Evolutionary conservation across 2,113 vertebrate species (phyloP).

Genomic region (Pluvialis apricaria): DNA sequence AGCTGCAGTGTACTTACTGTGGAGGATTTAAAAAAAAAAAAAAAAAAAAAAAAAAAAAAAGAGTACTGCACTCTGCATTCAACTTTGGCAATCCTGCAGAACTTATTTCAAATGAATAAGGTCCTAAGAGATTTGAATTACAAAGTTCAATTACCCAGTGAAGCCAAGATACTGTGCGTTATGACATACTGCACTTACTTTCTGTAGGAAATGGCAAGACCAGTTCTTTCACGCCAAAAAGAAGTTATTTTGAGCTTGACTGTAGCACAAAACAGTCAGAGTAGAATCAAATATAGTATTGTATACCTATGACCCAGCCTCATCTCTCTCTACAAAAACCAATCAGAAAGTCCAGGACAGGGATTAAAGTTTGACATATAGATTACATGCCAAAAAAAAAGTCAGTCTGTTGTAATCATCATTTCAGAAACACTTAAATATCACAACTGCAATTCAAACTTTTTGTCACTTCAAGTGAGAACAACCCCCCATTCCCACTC

Average conservation of each 20-base stretch:
- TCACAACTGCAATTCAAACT: not conserved
- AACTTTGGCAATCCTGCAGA: not conserved
- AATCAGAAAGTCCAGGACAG: accelerated
- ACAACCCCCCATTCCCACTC: not conserved
- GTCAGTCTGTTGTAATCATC: not conserved
- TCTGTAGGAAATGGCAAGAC: not conserved
- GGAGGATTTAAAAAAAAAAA: not conserved
- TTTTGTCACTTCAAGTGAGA: not conserved
- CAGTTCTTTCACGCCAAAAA: not conserved
- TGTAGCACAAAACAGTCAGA: not conserved
- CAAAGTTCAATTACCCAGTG: not conserved
- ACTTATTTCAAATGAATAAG: not conserved
- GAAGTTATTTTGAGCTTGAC: not conserved
- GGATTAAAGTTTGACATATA: not conserved
- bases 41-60: not conserved
- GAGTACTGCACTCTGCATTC: not conserved
- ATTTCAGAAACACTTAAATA: not conserved
- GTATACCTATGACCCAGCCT: not conserved
- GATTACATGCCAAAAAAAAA: not conserved
- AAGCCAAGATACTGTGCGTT: not conserved
- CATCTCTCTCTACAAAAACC: not conserved
- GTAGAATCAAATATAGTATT: not conserved
- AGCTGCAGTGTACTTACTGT: not conserved
- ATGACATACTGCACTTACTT: not conserved
- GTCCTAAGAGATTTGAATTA: not conserved